Percentiles rank a stretch among this genome's conserved stretches.
phyloP scores from a whole-genome alignment of 2,888 invertebrate genomes.

The Aromia moschata region DNA sequence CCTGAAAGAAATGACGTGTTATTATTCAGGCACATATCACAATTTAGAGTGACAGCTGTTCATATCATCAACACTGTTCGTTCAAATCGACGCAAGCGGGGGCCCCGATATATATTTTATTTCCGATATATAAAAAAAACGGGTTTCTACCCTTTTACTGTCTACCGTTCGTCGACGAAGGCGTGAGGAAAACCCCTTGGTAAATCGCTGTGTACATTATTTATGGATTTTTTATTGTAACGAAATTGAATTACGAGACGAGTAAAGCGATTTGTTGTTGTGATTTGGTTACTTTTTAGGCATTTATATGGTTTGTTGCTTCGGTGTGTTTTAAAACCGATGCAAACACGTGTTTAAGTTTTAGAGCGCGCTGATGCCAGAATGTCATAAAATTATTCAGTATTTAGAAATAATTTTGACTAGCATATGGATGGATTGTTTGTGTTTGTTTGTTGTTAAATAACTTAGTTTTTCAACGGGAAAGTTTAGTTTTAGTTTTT shows the following conservation, averaged over 20 bases:
- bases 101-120: constrained; percentile 23
- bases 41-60: constrained; percentile 23
- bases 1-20: constrained; percentile 15
- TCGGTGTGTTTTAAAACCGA: too few species aligned
- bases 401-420: too few species aligned
- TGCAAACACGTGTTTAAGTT: too few species aligned
- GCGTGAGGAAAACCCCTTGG: neutral
- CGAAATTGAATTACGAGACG: constrained; percentile 12
- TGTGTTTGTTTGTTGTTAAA: too few species aligned
- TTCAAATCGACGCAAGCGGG: constrained; percentile 11
- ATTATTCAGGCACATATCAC: constrained; percentile 22
- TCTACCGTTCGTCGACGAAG: constrained; percentile 1
- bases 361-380: too few species aligned
- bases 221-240: constrained; percentile 19
- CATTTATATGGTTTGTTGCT: too few species aligned
- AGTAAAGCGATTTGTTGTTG: too few species aligned
- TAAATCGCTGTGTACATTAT: constrained; percentile 11
- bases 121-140: constrained; percentile 20
- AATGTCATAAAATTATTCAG: too few species aligned
- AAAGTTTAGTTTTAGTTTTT: too few species aligned
- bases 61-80: constrained; percentile 10
- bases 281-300: too few species aligned
- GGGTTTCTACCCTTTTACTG: constrained; percentile 13
- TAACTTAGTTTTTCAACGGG: too few species aligned
- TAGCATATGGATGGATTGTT: too few species aligned